phyloP scores from a whole-genome alignment of 2,113 vertebrate species.

The Empidonax traillii region DNA sequence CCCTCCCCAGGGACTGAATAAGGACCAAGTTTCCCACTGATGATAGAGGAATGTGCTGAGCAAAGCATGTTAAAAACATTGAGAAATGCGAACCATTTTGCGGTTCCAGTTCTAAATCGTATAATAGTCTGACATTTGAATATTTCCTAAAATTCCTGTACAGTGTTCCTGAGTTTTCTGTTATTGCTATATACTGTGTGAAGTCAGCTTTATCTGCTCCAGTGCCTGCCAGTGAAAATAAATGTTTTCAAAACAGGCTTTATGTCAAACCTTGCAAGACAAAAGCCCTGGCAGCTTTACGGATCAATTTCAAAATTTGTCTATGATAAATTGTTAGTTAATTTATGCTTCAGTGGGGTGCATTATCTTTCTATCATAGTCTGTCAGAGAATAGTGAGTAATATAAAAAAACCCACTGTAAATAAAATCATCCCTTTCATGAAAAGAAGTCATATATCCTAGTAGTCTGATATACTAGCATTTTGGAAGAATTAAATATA shows the following conservation, averaged over 20 bases:
- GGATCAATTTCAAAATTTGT: background rate
- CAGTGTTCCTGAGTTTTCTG: background rate
- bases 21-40: background rate
- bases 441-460: background rate
- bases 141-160: background rate
- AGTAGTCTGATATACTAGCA: background rate
- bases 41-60: background rate
- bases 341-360: background rate
- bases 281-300: background rate
- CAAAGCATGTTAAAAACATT: background rate
- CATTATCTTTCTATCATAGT: background rate
- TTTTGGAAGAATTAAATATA: background rate
- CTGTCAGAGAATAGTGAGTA: background rate
- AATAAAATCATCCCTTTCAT: conserved; percentile 5
- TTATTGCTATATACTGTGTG: background rate
- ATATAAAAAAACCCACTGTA: background rate
- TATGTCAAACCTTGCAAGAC: background rate
- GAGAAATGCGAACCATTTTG: background rate
- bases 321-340: background rate
- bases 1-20: background rate
- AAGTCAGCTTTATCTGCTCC: background rate
- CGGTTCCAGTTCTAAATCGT: background rate
- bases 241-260: background rate
- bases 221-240: background rate
- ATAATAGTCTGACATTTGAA: background rate